A percentile compares a stretch with the other conserved stretches of the same genome.
Evolutionary conservation across 2,797 vertebrate genomes (phyloP).

Genomic region (Neosilurus mollespiculum): DNA sequence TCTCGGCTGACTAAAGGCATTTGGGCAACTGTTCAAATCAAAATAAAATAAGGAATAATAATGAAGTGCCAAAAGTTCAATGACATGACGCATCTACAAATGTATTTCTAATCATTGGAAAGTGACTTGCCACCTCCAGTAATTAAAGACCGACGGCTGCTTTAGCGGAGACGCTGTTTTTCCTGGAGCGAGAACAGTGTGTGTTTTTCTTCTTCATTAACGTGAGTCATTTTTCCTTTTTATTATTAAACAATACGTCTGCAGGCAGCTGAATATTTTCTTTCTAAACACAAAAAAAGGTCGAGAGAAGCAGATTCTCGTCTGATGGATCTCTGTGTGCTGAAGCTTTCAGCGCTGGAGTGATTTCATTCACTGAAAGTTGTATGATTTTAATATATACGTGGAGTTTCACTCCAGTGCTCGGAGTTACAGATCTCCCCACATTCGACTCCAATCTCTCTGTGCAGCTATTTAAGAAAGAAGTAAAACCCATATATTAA

Average conservation of each 20-base stretch:
- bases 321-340: neutral
- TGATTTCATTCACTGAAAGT: neutral
- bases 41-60: neutral
- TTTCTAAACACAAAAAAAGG: neutral
- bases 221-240: neutral
- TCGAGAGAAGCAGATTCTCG: neutral
- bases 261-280: neutral
- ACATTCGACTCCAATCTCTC: neutral
- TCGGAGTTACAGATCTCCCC: neutral
- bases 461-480: neutral
- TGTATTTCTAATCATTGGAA: neutral
- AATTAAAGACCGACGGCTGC: neutral
- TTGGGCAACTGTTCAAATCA: neutral
- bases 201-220: neutral
- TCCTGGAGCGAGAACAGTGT: neutral
- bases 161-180: neutral
- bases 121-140: neutral
- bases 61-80: neutral
- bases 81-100: neutral
- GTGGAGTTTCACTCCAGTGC: neutral
- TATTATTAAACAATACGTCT: neutral
- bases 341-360: neutral
- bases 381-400: neutral
- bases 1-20: too few relatives aligned
- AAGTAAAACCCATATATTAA: neutral